phyloP scores from a whole-genome alignment of 2,888 invertebrate genomes.

The Watsonalla cultraria region DNA sequence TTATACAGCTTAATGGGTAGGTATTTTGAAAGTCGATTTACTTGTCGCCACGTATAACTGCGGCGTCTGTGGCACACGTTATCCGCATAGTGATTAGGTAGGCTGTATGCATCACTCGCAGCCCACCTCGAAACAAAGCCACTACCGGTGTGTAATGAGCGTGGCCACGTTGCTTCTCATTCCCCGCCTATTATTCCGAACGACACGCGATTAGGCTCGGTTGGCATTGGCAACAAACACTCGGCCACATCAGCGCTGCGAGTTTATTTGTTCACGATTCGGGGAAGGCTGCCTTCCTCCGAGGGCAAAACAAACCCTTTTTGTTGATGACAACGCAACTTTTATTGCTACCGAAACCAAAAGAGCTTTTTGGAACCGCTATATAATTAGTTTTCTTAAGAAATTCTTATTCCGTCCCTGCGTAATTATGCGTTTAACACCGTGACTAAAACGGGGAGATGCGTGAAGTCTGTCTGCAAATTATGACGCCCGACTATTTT shows the following conservation, averaged over 20 bases:
- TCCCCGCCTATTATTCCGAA: conserved; percentile 11
- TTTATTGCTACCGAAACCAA: conserved; percentile 67
- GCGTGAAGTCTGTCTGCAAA: conserved; percentile 3
- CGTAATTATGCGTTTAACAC: conserved; percentile 15
- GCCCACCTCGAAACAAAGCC: conserved; percentile 22
- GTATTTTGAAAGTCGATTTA: neutral
- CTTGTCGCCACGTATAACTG: neutral
- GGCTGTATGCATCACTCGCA: conserved; percentile 20
- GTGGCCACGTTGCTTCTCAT: conserved; percentile 26
- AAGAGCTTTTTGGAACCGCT: conserved; percentile 33
- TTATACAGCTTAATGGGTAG: no score
- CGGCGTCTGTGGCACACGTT: neutral
- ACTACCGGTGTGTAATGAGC: conserved; percentile 29
- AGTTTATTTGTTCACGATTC: conserved; percentile 40
- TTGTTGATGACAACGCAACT: conserved; percentile 46
- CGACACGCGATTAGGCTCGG: conserved; percentile 33
- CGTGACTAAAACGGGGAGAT: conserved; percentile 26
- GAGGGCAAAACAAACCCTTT: conserved; percentile 44
- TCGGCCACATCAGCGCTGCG: conserved; percentile 15
- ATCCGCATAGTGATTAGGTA: neutral
- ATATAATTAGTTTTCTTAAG: conserved; percentile 39
- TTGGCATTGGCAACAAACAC: conserved; percentile 19
- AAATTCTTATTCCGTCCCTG: conserved; percentile 30
- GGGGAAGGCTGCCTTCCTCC: conserved; percentile 30
- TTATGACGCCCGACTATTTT: neutral